A percentile compares a stretch with the other conserved stretches of the same genome.
Evolutionary conservation across 2,113 vertebrate species (phyloP).

Genomic region (Melanerpes aurifrons): DNA sequence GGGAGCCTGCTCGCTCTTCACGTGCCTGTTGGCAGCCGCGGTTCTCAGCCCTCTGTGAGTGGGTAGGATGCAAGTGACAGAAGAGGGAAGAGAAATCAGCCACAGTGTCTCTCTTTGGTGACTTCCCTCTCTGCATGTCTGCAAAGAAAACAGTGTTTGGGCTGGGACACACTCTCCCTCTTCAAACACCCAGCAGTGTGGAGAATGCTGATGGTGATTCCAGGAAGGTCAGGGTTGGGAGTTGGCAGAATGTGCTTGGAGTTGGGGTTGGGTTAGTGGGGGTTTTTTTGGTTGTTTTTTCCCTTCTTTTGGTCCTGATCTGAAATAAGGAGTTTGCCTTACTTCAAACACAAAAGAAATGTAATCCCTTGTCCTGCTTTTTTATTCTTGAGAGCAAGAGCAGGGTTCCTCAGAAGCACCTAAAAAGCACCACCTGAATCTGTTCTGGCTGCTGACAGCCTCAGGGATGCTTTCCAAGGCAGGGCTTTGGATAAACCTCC

Average conservation of each 20-base stretch:
- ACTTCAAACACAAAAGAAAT: not conserved
- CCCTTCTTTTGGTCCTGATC: not conserved
- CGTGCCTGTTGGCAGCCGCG: not conserved
- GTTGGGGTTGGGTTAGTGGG: no score
- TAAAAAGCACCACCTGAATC: not conserved
- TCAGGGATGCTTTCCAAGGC: not conserved
- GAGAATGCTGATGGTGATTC: not conserved
- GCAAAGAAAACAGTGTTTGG: not conserved
- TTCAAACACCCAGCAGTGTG: not conserved
- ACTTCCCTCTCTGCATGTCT: not conserved
- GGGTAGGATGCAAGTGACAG: not conserved
- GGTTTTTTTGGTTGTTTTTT: no score
- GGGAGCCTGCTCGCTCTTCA: not conserved
- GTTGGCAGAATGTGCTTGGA: not conserved
- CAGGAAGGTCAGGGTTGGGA: not conserved
- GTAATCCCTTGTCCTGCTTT: not conserved
- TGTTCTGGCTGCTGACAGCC: not conserved
- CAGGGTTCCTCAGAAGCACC: not conserved
- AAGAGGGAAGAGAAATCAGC: not conserved
- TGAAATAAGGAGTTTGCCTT: not conserved
- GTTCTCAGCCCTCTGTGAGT: not conserved
- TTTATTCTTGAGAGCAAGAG: not conserved
- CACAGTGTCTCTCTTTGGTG: slow-evolving; percentile 21
- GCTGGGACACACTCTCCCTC: not conserved
- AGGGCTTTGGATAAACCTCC: not conserved